Conservation (phyloP, 1,140 invertebrate species). For the Frieseomelitta varia region DNA sequence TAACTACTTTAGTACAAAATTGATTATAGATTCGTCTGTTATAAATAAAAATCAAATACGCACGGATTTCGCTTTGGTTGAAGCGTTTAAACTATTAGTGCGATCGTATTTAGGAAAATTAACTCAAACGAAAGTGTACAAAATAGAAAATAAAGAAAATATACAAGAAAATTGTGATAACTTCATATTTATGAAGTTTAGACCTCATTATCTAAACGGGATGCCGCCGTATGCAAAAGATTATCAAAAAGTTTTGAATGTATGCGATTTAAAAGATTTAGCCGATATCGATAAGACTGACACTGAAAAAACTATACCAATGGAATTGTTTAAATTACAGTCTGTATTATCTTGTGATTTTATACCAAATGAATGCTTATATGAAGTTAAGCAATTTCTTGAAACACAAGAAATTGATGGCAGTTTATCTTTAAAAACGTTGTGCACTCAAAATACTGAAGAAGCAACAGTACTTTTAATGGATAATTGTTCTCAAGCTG, state of each 20-base stretch:
- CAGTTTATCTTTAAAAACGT: slow-evolving; percentile 75
- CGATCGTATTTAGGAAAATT: slow-evolving; percentile 83
- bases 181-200: slow-evolving; percentile 79
- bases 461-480: slow-evolving; percentile 77
- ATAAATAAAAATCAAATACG: slow-evolving; percentile 71
- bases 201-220: slow-evolving; percentile 81
- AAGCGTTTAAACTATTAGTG: slow-evolving; percentile 83
- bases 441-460: slow-evolving; percentile 73
- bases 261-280: slow-evolving; percentile 64
- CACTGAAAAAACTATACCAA: slow-evolving; percentile 62
- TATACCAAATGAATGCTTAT: slow-evolving; percentile 77
- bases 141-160: slow-evolving; percentile 66
- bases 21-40: slow-evolving; percentile 63
- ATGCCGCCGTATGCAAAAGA: slow-evolving; percentile 80
- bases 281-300: slow-evolving; percentile 57
- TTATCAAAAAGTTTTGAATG: slow-evolving; percentile 68
- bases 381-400: slow-evolving; percentile 78
- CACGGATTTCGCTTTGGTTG: slow-evolving; percentile 80
- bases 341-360: slow-evolving; percentile 77
- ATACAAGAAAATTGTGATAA: slow-evolving; percentile 69
- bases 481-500: slow-evolving; percentile 83
- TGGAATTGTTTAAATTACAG: slow-evolving; percentile 77
- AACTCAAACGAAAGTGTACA: slow-evolving; percentile 75
- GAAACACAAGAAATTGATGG: slow-evolving; percentile 78
- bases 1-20: slow-evolving; percentile 76